Evolutionary conservation across 2,113 vertebrate species (phyloP).

Genomic region (Paralichthys olivaceus): DNA sequence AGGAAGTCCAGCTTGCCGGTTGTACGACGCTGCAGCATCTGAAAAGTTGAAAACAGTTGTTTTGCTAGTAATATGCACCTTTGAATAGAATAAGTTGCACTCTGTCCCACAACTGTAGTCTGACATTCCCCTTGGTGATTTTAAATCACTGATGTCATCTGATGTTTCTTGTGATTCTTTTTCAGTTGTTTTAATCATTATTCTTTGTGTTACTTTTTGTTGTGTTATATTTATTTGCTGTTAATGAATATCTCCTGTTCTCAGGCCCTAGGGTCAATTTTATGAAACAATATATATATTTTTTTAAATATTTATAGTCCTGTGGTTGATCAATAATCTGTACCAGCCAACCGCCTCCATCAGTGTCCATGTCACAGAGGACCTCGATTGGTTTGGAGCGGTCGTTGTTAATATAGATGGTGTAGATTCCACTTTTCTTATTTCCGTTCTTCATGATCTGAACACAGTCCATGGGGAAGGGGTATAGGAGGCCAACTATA

Average conservation of each 20-base stretch:
- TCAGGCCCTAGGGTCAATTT: background rate
- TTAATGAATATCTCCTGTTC: too few species aligned
- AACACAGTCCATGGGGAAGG: slow-evolving; percentile 86
- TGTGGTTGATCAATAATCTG: slow-evolving; percentile 37
- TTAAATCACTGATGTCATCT: too few species aligned
- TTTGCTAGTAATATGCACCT: background rate
- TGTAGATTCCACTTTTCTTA: slow-evolving; percentile 80
- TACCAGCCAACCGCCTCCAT: slow-evolving; percentile 90
- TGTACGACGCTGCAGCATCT: slow-evolving; percentile 90
- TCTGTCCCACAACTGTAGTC: too few species aligned
- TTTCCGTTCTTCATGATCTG: slow-evolving; percentile 86
- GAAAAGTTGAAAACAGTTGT: slow-evolving; percentile 15
- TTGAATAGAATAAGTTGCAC: too few species aligned
- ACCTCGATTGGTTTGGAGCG: slow-evolving; percentile 80
- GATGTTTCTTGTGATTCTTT: too few species aligned
- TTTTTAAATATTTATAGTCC: background rate
- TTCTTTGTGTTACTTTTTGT: too few species aligned
- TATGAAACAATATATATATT: background rate
- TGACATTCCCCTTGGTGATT: too few species aligned
- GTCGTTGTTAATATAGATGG: slow-evolving; percentile 83
- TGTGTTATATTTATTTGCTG: too few species aligned
- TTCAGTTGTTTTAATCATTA: too few species aligned
- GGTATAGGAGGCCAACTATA: slow-evolving; percentile 80
- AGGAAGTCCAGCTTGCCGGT: slow-evolving; percentile 90
- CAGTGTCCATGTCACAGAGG: slow-evolving; percentile 90